Evolutionary conservation across 2,113 vertebrate species (phyloP), one percentile per base, ranked within the genome.

Genomic region (Nerophis ophidion): DNA sequence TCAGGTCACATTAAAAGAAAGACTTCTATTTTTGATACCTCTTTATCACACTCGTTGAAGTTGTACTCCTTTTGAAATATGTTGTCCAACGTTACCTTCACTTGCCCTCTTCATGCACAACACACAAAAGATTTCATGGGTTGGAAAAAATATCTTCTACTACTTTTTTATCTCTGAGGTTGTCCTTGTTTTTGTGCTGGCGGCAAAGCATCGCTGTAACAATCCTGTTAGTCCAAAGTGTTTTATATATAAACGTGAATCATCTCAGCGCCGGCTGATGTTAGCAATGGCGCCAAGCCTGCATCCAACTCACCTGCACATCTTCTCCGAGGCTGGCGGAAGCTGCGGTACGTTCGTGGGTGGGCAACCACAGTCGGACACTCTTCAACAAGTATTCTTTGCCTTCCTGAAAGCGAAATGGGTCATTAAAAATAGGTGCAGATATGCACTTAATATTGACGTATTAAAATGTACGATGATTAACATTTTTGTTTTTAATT

Each of bases 341-440:
- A 3, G 70, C 81, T 44, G 72, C 70, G n/a, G 59, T 65, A 53
- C 80, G 81, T 66, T 89, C 87, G 14, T 84, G 72, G 16, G 66
- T 75, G 16, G 91, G 91, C 5, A 92, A 69, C 91, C 90, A 93
- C 61, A 63, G 62, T 50, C 60, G 81, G 48, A 91, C 79, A 35
- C 91, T 91, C 73, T 87, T 91, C 73, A 91, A 80, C 62, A 93
- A 80, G 82, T 87, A 90, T 51, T 87, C 87, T 68, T 73, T 90
- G 16, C 87, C 90, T 73, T 93, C 90, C 90, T 93, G 38, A 36
- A 59, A 8, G 84, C 56, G 67, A 10, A 15, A 53, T 54, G 47
- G 8, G 8, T 13, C 61, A 4, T 19, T 6, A 48, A 6, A 54
- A 57, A n/a, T 34, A 44, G 52, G 56, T 12, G 12, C 3, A 57